These are phyloP conservation scores for Potamarius usumacintae DNA, from an alignment of 2,113 vertebrate genomes.

Conservation along the genomic window DNA sequence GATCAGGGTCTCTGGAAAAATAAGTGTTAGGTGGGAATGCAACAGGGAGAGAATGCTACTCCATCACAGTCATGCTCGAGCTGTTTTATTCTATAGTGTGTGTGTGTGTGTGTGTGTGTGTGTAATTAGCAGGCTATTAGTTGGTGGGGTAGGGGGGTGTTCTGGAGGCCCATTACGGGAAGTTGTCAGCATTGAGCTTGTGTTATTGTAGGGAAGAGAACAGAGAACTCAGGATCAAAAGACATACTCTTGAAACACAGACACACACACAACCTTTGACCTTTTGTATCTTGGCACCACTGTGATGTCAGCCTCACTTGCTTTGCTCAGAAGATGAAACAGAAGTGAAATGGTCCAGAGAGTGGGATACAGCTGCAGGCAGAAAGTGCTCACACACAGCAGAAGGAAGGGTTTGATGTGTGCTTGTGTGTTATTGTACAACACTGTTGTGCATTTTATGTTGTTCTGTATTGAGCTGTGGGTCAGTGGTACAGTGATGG, in stretches of 20 bases:
- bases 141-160: background rate
- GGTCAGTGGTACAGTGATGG: too few species aligned
- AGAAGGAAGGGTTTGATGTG: background rate
- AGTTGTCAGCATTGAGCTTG: conserved; percentile 16
- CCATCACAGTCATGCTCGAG: background rate
- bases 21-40: background rate
- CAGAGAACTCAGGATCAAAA: conserved; percentile 17
- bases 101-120: conserved; percentile 15
- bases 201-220: background rate
- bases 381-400: background rate
- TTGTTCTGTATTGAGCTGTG: background rate
- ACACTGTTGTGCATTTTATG: background rate
- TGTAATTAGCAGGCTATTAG: background rate
- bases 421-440: background rate
- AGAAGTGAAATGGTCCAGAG: conserved; percentile 7
- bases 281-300: conserved; percentile 5
- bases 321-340: conserved; percentile 20
- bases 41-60: background rate
- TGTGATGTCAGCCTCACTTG: conserved; percentile 1
- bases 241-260: background rate
- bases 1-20: background rate
- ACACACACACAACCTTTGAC: background rate
- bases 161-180: background rate
- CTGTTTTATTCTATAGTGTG: background rate
- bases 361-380: background rate